A percentile compares a stretch with the other conserved stretches of the same genome.
Evolutionary conservation across 2,113 vertebrate species (phyloP).

Genomic region (Gymnobelideus leadbeateri): DNA sequence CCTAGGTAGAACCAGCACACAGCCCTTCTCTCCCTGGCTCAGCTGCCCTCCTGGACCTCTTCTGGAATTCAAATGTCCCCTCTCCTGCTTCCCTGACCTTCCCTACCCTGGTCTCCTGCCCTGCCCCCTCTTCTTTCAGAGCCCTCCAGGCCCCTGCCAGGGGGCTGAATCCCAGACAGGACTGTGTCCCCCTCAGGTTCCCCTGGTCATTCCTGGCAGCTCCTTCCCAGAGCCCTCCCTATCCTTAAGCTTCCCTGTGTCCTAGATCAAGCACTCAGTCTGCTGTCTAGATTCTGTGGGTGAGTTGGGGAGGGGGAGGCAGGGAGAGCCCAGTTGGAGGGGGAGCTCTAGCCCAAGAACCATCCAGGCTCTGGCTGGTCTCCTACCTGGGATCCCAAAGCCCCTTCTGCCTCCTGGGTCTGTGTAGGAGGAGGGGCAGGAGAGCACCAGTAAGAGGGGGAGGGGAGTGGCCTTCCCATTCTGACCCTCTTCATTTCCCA

Average conservation of each 20-base stretch:
- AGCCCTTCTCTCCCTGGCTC: no score
- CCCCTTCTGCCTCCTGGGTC: no score
- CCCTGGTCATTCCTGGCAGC: background rate
- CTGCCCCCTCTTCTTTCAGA: background rate
- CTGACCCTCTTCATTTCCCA: no score
- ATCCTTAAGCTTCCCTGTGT: background rate
- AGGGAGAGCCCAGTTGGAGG: background rate
- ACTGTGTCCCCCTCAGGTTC: background rate
- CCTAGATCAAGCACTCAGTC: background rate
- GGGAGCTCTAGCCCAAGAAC: background rate
- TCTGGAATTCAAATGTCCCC: no score
- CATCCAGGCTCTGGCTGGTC: background rate
- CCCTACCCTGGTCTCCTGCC: background rate
- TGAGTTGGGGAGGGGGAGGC: background rate
- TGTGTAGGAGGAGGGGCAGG: no score
- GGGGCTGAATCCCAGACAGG: background rate
- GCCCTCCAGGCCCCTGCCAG: background rate
- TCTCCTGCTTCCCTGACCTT: background rate
- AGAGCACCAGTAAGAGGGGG: no score
- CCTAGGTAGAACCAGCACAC: no score
- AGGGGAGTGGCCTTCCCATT: no score
- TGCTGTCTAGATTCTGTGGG: no score
- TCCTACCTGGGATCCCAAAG: background rate
- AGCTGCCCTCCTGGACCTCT: no score
- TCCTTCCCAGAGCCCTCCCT: background rate